These are phyloP conservation scores for Cerastoderma edule DNA, from an alignment of 2,888 invertebrate genomes.

Conservation along the genomic window DNA sequence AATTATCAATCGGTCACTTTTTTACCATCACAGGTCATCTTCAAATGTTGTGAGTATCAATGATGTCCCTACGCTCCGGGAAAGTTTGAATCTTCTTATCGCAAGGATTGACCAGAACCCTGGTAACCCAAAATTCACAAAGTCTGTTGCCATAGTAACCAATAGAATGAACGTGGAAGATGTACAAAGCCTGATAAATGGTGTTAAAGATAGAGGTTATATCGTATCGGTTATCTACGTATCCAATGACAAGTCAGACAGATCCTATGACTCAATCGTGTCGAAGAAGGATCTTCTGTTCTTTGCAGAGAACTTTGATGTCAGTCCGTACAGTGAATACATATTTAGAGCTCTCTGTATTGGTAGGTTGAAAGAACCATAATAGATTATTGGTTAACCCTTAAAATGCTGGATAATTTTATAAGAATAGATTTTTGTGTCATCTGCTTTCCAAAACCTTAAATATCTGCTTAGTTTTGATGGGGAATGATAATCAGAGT, in stretches of 20 bases:
- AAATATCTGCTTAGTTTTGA: too few species aligned
- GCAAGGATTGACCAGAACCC: too few species aligned
- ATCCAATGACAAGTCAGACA: constrained; percentile 17
- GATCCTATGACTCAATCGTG: constrained; percentile 17
- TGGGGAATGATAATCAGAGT: too few species aligned
- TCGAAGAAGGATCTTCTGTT: constrained; percentile 29
- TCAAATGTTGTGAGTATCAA: too few species aligned
- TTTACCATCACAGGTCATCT: too few species aligned
- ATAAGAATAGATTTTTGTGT: too few species aligned
- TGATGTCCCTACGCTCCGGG: too few species aligned
- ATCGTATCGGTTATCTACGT: constrained; percentile 31
- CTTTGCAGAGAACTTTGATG: constrained; percentile 23
- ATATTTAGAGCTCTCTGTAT: constrained; percentile 35
- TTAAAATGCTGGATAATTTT: too few species aligned
- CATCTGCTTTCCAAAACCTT: too few species aligned
- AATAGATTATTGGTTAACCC: too few species aligned
- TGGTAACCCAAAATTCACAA: constrained; percentile 16
- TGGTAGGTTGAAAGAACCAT: constrained; percentile 15
- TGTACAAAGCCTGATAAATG: not conserved
- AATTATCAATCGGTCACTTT: too few species aligned
- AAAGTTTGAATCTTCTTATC: too few species aligned
- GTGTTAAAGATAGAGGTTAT: constrained; percentile 15
- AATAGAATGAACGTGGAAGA: not conserved
- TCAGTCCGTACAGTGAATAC: constrained; percentile 25
- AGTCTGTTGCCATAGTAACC: constrained; percentile 30